Evolutionary conservation across 2,797 vertebrate species (phyloP).

Genomic region (Neoniphon sammara): DNA sequence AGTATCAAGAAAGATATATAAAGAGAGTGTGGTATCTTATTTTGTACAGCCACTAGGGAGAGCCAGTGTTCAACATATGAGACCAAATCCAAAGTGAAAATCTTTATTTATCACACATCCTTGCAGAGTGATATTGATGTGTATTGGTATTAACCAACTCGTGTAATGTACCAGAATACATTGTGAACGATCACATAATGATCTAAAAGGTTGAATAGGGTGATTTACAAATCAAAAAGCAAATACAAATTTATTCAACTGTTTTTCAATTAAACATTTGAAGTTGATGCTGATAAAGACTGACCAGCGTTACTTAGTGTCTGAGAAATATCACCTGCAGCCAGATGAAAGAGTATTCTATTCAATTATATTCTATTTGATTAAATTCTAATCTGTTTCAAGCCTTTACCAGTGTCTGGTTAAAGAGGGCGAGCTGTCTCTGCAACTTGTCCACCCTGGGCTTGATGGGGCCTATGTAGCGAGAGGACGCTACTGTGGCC

Average conservation of each 20-base stretch:
- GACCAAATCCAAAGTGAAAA: slow-evolving; percentile 16
- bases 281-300: neutral
- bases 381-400: neutral
- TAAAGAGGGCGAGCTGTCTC: slow-evolving; percentile 85
- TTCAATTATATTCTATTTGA: neutral
- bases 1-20: neutral
- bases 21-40: slow-evolving; percentile 3
- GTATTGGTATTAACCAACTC: neutral
- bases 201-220: neutral
- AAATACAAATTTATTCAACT: neutral
- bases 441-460: slow-evolving; percentile 85
- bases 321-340: slow-evolving; percentile 2
- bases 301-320: too few species aligned
- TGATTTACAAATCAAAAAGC: neutral
- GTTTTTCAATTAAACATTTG: neutral
- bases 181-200: neutral
- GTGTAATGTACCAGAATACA: too few species aligned
- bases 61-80: slow-evolving; percentile 45
- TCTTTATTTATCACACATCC: slow-evolving; percentile 15
- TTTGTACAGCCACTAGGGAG: slow-evolving; percentile 54
- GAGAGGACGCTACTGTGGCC: slow-evolving; percentile 86
- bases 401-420: slow-evolving; percentile 86
- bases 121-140: neutral
- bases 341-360: slow-evolving; percentile 11
- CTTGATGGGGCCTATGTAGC: slow-evolving; percentile 85